Evolutionary conservation across 2,113 vertebrate genomes (phyloP).

Genomic region (Tetrax tetrax): DNA sequence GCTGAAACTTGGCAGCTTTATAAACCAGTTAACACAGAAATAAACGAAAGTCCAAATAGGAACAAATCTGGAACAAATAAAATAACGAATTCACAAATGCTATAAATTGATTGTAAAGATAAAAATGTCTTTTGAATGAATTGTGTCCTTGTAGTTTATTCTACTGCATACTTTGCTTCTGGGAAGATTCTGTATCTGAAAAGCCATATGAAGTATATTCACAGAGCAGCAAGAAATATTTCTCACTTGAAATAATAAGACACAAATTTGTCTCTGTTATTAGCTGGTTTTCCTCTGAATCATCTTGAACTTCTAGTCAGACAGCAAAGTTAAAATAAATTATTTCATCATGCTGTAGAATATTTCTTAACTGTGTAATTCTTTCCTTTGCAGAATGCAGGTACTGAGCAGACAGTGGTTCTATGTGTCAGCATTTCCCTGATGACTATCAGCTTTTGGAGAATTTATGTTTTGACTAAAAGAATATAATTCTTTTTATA

Average conservation of each 20-base stretch:
- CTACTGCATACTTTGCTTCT: conserved; percentile 1
- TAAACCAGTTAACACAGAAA: conserved; percentile 45
- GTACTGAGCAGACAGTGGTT: not conserved
- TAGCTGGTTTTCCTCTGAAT: conserved; percentile 60
- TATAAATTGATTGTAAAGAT: conserved; percentile 14
- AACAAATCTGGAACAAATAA: conserved; percentile 48
- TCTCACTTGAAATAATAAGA: conserved; percentile 50
- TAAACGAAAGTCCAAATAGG: conserved; percentile 30
- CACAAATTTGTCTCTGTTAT: conserved; percentile 37
- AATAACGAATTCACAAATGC: not conserved
- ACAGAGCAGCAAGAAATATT: not conserved
- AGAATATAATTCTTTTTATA: not conserved
- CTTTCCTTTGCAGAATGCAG: conserved; percentile 51
- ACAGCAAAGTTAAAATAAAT: conserved; percentile 59
- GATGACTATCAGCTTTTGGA: not conserved
- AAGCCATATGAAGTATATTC: not conserved
- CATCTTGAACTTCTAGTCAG: conserved; percentile 54
- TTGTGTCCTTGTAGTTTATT: conserved; percentile 11
- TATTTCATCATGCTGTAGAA: conserved; percentile 46
- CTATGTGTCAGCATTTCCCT: not conserved
- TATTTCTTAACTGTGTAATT: conserved; percentile 52
- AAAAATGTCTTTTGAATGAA: not conserved
- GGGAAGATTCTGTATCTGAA: conserved; percentile 7
- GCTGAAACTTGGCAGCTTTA: conserved; percentile 37
- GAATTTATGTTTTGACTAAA: conserved; percentile 6